Base-by-base conservation (phyloP, 2,113 vertebrate species). In the Hystrix brachyura region DNA sequence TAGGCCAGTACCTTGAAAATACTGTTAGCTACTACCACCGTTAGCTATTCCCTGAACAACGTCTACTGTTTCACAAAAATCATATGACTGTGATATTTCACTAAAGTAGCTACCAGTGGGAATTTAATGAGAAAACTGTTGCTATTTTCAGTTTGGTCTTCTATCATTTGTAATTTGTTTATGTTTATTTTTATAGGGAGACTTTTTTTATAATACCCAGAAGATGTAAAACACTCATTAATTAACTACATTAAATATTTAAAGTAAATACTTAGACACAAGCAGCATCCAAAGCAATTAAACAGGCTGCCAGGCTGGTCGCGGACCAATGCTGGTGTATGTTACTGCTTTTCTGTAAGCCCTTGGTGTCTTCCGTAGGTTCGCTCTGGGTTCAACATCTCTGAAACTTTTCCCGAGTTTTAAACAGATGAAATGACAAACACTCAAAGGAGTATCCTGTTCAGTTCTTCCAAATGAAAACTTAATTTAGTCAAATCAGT, bases 251-350 rank as follows among this genome's bases (percentile, higher is more conserved):
- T 94, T 69, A 96, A 95, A 97, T 90, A 97, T 97, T 95, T 95
- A 96, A 87, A 96, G 82, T 18, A 88, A 97, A 94, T 67, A 23
- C 38, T 90, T 94, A 89, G 78, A 91, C 76, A 92, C 25, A 90
- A 94, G 59, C 29, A 97, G 91, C 96, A 97, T 97, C 95, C 85
- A 97, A 98, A 95, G 79, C 51, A 97, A 93, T 95, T 76, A 97
- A 98, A 94, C 71, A 82, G 65, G 46, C 90, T 98, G 96, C 89
- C 92, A 97, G 62, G 53, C 43, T 92, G 94, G 57, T 55, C 95
- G 97, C 94, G 74, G 86, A 97, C 97, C 87, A 97, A 93, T 64
- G 69, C 29, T 94, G 21, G 79, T 90, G 87, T 79, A 87, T 43
- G 15, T 34, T 46, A 65, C 17, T 95, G 11, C 15, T 89, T 90